Evolutionary conservation across 2,113 vertebrate species (phyloP), one percentile per base, ranked within the genome.

Genomic region (Bothrops jararaca): DNA sequence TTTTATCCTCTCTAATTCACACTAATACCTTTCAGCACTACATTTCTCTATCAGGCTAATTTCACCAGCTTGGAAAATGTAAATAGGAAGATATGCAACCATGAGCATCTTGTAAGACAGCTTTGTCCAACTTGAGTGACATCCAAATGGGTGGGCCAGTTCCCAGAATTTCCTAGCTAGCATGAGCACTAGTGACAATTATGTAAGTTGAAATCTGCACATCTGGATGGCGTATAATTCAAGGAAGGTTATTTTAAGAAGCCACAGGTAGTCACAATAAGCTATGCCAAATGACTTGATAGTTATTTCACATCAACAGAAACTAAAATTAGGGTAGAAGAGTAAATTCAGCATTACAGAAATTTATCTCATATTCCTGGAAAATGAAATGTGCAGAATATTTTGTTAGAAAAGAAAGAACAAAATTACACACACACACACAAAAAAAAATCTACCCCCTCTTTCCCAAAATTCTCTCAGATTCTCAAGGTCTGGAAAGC

Each of bases 311-410:
- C n/a, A 95, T 58, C 85, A 50, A 53, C 93, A 10, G 3, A 69
- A 89, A 94, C 92, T 94, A 95, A 89, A 95, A 96, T 85, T 94
- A 92, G 42, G 93, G 53, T 89, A 54, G 23, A n/a, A 92, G 29
- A 80, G 13, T 64, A 92, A 86, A 90, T 86, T 52, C 74, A 86
- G 85, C 52, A 90, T 92, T 56, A 86, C 42, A 86, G 88, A 90
- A 52, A n/a, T 90, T 34, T 58, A 42, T 89, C 20, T 85, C 52
- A 56, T 80, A 42, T 85, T 64, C 74, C 52, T 24, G 29, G 69
- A 52, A 92, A 92, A 90, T 58, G 22, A 90, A 92, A 89, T 9
- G 45, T 86, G 22, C 15, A 60, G 85, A 92, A 42, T n/a, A 53
- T 48, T 86, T 39, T 90, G 88, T 90, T 56, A 60, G 85, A 90